Evolutionary conservation across 1,140 invertebrate species (phyloP), one percentile per base, ranked within the genome.

Genomic region (Sinella curviseta): DNA sequence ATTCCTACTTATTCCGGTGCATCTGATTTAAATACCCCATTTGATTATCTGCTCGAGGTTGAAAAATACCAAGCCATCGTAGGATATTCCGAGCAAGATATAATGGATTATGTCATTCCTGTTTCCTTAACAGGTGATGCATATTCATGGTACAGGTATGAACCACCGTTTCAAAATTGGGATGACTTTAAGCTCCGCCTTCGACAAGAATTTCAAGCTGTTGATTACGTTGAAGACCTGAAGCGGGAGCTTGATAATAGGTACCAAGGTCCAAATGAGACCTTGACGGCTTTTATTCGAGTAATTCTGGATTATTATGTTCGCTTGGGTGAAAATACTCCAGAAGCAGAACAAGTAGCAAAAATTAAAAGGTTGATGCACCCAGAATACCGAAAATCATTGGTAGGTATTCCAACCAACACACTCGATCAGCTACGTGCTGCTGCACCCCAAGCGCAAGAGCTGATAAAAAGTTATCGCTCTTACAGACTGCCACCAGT

Each of bases 21-120:
- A 0, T 2, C 34, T 34, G 80, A 81, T 8, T 0, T 20, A 20
- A 78, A 76, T n/a, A 78, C 80, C 0, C 80, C 80, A 0, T 81
- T 57, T 73, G 80, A 81, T 54, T 81, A 78, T 67, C 34, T 81
- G n/a, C 24, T 78, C 16, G 80, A 81, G 35, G 12, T 81, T 0
- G 77, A 81, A 28, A 81, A 81, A 57, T 81, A 81, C 28, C 33
- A 76, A 74, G 8, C 31, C 2, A 54, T 65, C 0, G 28, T 78
- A 0, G 80, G 77, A 31, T 81, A 78, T 34, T 74, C 77, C 16
- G 77, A 78, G 14, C 14, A 12, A 33, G 67, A 78, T 14, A 67
- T 81, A 30, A n/a, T 81, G 1, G 24, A 16, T 1, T 74, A 78
- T 4, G 80, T 81, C 1, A 35, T 81, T 2, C 80, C 77, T 31